Percentiles rank a stretch among this genome's conserved stretches.
Evolutionary conservation across 1,140 invertebrate species (phyloP).

Genomic region (Hormaphis cornu): DNA sequence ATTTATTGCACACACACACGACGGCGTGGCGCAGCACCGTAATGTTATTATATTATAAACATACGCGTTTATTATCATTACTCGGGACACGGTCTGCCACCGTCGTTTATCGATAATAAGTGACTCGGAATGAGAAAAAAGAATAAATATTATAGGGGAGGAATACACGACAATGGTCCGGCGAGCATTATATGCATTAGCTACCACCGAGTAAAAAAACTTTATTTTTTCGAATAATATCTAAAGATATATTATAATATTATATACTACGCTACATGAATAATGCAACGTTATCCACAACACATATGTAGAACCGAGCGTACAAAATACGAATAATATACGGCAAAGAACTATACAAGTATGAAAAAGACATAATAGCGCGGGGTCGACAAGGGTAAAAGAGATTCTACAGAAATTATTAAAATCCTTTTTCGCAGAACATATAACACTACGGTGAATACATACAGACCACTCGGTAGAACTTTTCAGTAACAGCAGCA

Average conservation of each 20-base stretch:
- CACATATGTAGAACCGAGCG: conserved; percentile 27
- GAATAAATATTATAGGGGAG: neutral
- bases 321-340: neutral
- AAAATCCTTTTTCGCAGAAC: conserved; percentile 13
- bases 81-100: neutral
- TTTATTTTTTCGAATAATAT: neutral
- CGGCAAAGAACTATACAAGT: neutral
- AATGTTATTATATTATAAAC: too few species aligned
- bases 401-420: conserved; percentile 11
- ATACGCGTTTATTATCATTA: too few species aligned
- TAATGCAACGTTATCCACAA: conserved; percentile 21
- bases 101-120: conserved; percentile 15
- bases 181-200: neutral
- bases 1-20: neutral
- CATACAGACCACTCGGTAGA: neutral
- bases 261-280: too few species aligned
- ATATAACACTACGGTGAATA: neutral
- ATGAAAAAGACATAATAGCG: conserved; percentile 1
- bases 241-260: too few species aligned
- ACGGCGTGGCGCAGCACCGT: too few species aligned
- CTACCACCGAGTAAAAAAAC: neutral
- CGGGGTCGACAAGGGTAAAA: neutral
- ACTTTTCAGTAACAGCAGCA: neutral
- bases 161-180: neutral
- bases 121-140: neutral